A percentile compares a stretch with the other conserved stretches of the same genome.
phyloP scores from a whole-genome alignment of 1,140 invertebrate genomes.

The Sipha flava region DNA sequence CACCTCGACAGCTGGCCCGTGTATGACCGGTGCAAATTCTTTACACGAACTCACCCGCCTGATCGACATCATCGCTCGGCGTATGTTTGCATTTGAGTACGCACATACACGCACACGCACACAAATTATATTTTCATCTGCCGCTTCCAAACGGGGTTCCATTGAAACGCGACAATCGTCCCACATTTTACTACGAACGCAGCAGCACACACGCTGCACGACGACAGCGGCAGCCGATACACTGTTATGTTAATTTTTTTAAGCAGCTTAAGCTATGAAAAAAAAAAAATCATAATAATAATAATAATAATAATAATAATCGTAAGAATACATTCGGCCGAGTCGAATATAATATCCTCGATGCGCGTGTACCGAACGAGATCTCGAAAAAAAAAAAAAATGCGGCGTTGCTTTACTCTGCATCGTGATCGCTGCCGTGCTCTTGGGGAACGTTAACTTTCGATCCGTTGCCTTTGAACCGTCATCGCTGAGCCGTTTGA shows the following conservation, averaged over 20 bases:
- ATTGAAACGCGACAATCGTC: conserved; percentile 16
- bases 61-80: not conserved
- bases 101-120: not conserved
- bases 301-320: too few species aligned
- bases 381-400: too few species aligned
- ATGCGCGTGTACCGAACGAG: too few species aligned
- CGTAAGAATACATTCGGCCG: too few species aligned
- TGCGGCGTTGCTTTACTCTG: too few species aligned
- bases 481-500: too few species aligned
- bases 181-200: not conserved
- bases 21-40: conserved; percentile 28
- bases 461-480: too few species aligned
- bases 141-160: not conserved
- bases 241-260: conserved; percentile 27
- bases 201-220: not conserved
- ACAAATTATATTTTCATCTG: not conserved
- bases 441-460: too few species aligned
- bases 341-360: too few species aligned
- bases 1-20: not conserved
- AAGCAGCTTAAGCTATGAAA: not conserved
- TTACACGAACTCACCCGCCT: not conserved
- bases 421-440: too few species aligned
- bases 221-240: not conserved
- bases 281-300: too few species aligned
- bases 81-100: not conserved